Percentiles rank a stretch among this genome's conserved stretches.
Conservation (phyloP, 2,797 vertebrate genomes). For the Manis pentadactyla region DNA sequence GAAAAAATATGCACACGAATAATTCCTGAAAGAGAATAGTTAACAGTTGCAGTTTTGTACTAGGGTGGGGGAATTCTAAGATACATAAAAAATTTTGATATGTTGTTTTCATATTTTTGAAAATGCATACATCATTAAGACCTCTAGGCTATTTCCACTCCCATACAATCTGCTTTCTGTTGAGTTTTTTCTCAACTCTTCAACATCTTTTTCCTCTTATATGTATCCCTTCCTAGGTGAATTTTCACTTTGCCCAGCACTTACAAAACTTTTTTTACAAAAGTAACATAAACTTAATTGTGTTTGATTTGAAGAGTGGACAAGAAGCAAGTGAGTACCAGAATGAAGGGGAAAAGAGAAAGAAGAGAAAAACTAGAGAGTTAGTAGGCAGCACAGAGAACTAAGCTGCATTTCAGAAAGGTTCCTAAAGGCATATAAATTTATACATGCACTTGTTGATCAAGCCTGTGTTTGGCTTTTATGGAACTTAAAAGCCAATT, state of each 20-base stretch:
- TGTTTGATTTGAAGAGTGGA: neutral
- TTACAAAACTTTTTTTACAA: neutral
- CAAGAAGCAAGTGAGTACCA: neutral
- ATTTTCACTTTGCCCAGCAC: neutral
- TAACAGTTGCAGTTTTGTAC: neutral
- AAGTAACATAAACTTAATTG: neutral
- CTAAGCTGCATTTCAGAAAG: neutral
- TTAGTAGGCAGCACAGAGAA: neutral
- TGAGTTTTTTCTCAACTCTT: neutral
- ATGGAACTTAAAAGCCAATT: neutral
- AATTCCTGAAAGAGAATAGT: neutral
- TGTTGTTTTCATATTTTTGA: neutral
- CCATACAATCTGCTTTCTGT: neutral
- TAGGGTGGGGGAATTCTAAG: neutral
- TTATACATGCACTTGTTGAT: neutral
- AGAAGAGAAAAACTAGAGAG: neutral
- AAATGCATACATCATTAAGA: neutral
- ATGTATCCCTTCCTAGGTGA: neutral
- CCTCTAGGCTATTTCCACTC: neutral
- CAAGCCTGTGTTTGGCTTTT: neutral
- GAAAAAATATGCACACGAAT: neutral
- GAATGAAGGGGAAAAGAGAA: neutral
- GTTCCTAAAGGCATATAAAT: neutral
- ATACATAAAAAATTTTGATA: neutral
- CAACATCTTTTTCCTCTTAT: neutral